These are phyloP conservation scores for Sternarchorhynchus goeldii DNA, from an alignment of 2,797 vertebrate genomes.

Conservation along the genomic window DNA sequence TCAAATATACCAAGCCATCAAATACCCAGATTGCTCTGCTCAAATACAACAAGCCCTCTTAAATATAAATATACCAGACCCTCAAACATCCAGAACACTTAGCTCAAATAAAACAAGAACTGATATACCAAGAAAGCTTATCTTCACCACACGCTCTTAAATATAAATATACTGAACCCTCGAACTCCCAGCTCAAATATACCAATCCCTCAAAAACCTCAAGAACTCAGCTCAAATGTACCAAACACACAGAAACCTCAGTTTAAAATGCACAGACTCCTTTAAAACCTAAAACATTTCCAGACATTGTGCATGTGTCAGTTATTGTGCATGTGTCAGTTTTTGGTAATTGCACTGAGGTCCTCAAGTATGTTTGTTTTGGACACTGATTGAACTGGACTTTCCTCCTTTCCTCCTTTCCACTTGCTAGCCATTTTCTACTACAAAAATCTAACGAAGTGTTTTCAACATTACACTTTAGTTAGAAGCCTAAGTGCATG, in stretches of 20 bases:
- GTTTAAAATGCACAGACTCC: background rate
- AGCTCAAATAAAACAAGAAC: no score
- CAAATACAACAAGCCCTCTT: conserved; percentile 15
- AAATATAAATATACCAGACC: background rate
- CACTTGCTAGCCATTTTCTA: background rate
- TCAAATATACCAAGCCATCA: conserved; percentile 24
- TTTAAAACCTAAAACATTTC: background rate
- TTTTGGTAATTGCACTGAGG: background rate
- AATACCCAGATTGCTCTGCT: conserved; percentile 13
- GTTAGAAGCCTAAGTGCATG: background rate
- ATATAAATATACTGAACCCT: background rate
- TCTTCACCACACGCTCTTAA: background rate
- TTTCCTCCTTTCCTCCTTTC: background rate
- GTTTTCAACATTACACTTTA: background rate
- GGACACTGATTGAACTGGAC: background rate
- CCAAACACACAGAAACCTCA: background rate
- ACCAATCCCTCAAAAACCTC: background rate
- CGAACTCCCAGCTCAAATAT: background rate
- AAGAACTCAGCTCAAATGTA: conserved; percentile 5
- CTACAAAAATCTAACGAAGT: background rate
- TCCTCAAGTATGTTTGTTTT: background rate
- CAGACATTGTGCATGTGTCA: background rate
- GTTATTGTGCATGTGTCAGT: background rate
- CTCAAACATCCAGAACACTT: background rate
- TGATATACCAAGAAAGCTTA: background rate